These are phyloP conservation scores for Spilarctia lutea DNA, from an alignment of 2,888 invertebrate genomes.

Conservation along the genomic window DNA sequence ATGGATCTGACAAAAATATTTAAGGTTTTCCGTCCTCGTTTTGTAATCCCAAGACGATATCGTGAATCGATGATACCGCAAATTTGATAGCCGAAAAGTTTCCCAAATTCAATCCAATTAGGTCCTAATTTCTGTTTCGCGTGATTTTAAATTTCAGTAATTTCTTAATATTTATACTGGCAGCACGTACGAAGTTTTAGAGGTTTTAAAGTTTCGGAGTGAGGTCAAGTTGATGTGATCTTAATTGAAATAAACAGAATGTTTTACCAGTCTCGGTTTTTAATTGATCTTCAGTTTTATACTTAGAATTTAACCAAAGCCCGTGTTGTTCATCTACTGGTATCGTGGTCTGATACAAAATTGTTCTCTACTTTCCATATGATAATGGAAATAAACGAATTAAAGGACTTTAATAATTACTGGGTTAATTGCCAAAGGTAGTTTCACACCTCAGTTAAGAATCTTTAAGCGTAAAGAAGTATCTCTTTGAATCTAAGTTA, in stretches of 20 bases:
- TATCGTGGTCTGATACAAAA: not conserved
- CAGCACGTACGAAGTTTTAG: not conserved
- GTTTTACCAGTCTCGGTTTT: too few relatives aligned
- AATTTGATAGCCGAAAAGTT: slow-evolving; percentile 29
- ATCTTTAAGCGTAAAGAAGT: too few relatives aligned
- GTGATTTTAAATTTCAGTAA: slow-evolving; percentile 46
- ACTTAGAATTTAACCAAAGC: not conserved
- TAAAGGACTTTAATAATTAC: not conserved
- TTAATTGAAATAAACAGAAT: too few relatives aligned
- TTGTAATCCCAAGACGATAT: slow-evolving; percentile 50
- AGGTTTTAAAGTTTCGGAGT: not conserved
- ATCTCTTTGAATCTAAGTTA: too few relatives aligned
- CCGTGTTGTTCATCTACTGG: not conserved
- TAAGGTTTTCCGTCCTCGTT: slow-evolving; percentile 42
- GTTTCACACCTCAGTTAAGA: too few relatives aligned
- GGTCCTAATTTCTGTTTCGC: slow-evolving; percentile 45
- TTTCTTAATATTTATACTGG: slow-evolving; percentile 19
- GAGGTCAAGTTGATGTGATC: not conserved
- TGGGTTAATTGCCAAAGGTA: not conserved
- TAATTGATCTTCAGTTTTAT: too few relatives aligned
- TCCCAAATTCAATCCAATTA: slow-evolving; percentile 35
- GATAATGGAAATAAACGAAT: not conserved
- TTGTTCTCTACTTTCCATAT: not conserved
- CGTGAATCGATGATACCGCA: slow-evolving; percentile 27
- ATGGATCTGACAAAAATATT: slow-evolving; percentile 36